Percentiles rank a stretch among this genome's conserved stretches.
These are phyloP conservation scores for Sarcophaga peregrina DNA, from an alignment of 1,140 invertebrate genomes.

Conservation along the genomic window DNA sequence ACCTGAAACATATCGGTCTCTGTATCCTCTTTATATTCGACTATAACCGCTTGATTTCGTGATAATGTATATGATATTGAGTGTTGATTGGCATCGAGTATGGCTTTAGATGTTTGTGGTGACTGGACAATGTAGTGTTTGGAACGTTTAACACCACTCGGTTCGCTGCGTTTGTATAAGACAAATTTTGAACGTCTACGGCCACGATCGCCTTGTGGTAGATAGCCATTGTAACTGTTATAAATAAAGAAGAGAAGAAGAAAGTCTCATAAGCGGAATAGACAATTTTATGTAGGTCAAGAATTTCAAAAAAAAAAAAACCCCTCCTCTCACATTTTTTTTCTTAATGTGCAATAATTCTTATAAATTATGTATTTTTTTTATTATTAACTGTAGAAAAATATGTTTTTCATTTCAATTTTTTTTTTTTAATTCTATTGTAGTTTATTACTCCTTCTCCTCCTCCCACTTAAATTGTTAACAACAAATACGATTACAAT, in stretches of 20 bases:
- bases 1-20: slow-evolving; percentile 99
- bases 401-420: too few relatives aligned
- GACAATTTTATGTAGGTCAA: background rate
- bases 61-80: slow-evolving; percentile 97
- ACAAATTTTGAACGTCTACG: slow-evolving; percentile 94
- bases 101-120: slow-evolving; percentile 88
- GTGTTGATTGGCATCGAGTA: slow-evolving; percentile 90
- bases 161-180: slow-evolving; percentile 81
- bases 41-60: slow-evolving; percentile 95
- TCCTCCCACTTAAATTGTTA: too few relatives aligned
- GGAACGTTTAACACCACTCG: slow-evolving; percentile 94
- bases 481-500: too few relatives aligned
- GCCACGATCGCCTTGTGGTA: slow-evolving; percentile 92
- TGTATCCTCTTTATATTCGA: slow-evolving; percentile 94
- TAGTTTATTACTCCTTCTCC: too few relatives aligned
- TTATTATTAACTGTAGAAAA: too few relatives aligned
- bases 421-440: too few relatives aligned
- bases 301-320: background rate
- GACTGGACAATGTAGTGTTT: slow-evolving; percentile 96
- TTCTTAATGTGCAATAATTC: too few relatives aligned
- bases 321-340: too few relatives aligned
- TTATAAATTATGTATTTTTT: too few relatives aligned
- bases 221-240: slow-evolving; percentile 93
- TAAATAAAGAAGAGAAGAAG: slow-evolving; percentile 55
- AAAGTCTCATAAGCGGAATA: background rate